A percentile compares a stretch with the other conserved stretches of the same genome.
These are phyloP conservation scores for Pygocentrus nattereri DNA, from an alignment of 2,797 vertebrate genomes.

Conservation along the genomic window DNA sequence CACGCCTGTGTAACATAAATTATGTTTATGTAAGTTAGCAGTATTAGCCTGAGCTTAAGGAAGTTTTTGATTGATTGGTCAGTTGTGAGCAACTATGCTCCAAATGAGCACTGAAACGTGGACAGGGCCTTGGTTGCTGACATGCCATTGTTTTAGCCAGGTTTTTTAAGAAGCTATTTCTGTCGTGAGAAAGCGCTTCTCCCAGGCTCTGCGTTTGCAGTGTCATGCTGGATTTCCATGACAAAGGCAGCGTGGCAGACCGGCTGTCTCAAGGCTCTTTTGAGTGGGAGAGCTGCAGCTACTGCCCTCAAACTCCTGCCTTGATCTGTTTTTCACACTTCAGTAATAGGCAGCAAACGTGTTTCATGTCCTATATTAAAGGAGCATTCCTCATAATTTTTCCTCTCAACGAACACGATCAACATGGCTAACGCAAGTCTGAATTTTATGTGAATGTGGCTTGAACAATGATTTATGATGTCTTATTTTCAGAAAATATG, in stretches of 20 bases:
- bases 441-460: background rate
- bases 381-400: background rate
- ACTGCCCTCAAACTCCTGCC: constrained; percentile 38
- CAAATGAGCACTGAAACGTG: constrained; percentile 9
- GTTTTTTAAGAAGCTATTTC: constrained; percentile 58
- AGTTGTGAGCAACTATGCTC: constrained; percentile 13
- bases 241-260: constrained; percentile 62
- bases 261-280: constrained; percentile 53
- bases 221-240: constrained; percentile 68
- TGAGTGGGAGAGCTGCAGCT: constrained; percentile 21
- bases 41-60: background rate
- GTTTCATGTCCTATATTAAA: constrained; percentile 10
- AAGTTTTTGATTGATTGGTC: background rate
- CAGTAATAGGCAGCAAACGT: constrained; percentile 34
- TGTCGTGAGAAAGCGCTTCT: constrained; percentile 65
- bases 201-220: constrained; percentile 59
- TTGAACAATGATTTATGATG: background rate
- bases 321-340: constrained; percentile 58
- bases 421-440: background rate
- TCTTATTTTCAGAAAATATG: constrained; percentile 15
- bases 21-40: background rate
- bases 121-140: constrained; percentile 28
- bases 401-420: background rate
- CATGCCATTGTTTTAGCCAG: constrained; percentile 59
- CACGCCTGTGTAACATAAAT: background rate